A percentile compares a stretch with the other conserved stretches of the same genome.
phyloP scores from a whole-genome alignment of 2,888 invertebrate genomes.

The Lasioglossum malachurum region DNA sequence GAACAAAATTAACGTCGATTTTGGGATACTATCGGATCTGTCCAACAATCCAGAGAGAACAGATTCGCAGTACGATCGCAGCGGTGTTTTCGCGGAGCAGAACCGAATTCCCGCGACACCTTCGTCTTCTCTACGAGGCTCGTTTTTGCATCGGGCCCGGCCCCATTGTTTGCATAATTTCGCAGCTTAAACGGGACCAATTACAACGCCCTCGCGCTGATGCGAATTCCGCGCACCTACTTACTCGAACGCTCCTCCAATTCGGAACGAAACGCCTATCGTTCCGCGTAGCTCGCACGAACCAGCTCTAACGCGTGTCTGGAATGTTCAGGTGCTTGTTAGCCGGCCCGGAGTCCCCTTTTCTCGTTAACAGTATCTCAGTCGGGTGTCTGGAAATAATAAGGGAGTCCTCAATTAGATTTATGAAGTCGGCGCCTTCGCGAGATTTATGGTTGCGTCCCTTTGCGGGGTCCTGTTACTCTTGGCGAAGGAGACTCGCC shows the following conservation, averaged over 20 bases:
- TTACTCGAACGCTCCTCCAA: slow-evolving; percentile 20
- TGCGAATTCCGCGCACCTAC: slow-evolving; percentile 8
- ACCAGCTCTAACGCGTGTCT: slow-evolving; percentile 8
- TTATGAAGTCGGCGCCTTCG: not conserved
- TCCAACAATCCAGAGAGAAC: not conserved
- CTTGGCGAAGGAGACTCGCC: not conserved
- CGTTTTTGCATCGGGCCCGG: not conserved
- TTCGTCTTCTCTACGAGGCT: not conserved
- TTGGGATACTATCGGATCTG: not conserved
- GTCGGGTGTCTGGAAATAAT: slow-evolving; percentile 3
- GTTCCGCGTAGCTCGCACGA: not conserved
- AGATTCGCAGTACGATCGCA: not conserved
- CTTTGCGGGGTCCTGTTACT: not conserved
- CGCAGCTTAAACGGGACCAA: slow-evolving; percentile 6
- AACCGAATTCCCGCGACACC: not conserved
- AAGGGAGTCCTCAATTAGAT: not conserved
- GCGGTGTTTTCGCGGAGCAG: not conserved
- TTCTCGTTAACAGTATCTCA: not conserved
- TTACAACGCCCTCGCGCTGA: slow-evolving; percentile 13
- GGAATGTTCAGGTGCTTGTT: slow-evolving; percentile 11
- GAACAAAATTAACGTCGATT: not conserved
- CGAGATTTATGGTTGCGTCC: not conserved
- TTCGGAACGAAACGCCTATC: slow-evolving; percentile 5
- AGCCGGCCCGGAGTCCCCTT: not conserved
- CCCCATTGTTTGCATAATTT: slow-evolving; percentile 25